Evolutionary conservation across 2,113 vertebrate genomes (phyloP), one percentile per base, ranked within the genome.

Genomic region (Etheostoma spectabile): DNA sequence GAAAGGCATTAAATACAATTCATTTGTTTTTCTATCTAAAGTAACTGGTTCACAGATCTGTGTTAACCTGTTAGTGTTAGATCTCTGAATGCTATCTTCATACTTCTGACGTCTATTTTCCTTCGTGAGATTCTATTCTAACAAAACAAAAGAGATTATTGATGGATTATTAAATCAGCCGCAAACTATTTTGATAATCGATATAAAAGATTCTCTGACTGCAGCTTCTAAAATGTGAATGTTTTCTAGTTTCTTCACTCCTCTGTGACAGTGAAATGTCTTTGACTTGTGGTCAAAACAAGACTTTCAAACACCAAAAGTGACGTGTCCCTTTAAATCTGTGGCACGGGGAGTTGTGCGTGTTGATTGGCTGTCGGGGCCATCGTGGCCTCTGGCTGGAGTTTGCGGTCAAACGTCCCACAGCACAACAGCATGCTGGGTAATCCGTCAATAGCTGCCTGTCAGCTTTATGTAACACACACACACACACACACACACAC

Each of bases 371-470:
- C 59, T 13, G 27, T 45, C 6, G 55, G 55, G 16, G 18, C 59
- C 22, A 42, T 49, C 65, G 33, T 63, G 12, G 56, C 45, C 57
- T 30, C 45, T 72, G 51, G 56, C 62, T 57, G 49, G 27, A 66
- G 51, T 51, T 64, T 53, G 55, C 30, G 8, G 55, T 63, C n/a
- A 48, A 56, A 71, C 21, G 10, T 46, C 64, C 62, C 8, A 61
- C 64, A 69, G 24, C 30, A 71, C 66, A 64, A n/a, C 16, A 6
- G 76, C 12, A 49, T 59, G 64, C 76, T 74, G 75, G 66, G 72
- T 85, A 86, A 84, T 84, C 84, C 11, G 18, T 89, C 85, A 82
- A 82, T 87, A 80, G 55, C 62, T 70, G 52, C 16, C 8, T 2
- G 3, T 70, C 65, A 45, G 55, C 71, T 71, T 87, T 90, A 85